Evolutionary conservation across 1,140 invertebrate species (phyloP).

Genomic region (Eubasilissa regina): DNA sequence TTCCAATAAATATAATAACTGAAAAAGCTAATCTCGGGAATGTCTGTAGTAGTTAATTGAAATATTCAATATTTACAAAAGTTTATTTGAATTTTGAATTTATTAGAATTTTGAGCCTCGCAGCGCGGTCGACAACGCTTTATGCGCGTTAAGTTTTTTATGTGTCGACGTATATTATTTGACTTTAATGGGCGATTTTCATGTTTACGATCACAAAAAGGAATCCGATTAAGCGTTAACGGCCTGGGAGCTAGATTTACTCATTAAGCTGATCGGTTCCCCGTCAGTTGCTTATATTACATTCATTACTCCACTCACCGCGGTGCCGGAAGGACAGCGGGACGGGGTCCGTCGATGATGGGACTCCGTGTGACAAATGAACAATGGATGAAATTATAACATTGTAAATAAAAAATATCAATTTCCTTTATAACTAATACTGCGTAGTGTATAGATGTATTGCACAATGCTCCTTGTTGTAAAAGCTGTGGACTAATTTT

Average conservation of each 20-base stretch:
- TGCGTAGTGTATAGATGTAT: too few species aligned
- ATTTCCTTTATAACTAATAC: too few species aligned
- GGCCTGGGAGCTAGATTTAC: slow-evolving; percentile 17
- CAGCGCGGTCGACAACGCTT: not conserved
- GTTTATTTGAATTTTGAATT: slow-evolving; percentile 34
- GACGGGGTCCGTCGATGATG: too few species aligned
- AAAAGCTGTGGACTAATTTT: too few species aligned
- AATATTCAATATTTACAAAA: slow-evolving; percentile 47
- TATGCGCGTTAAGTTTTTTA: slow-evolving; percentile 30
- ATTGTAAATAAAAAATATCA: too few species aligned
- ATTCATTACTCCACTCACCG: not conserved
- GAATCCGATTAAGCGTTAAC: slow-evolving; percentile 24
- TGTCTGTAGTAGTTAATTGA: slow-evolving; percentile 38
- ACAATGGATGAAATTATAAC: too few species aligned
- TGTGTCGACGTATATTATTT: slow-evolving; percentile 32
- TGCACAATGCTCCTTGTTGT: too few species aligned
- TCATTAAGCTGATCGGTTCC: slow-evolving; percentile 12
- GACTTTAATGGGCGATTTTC: slow-evolving; percentile 26
- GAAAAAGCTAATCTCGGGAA: slow-evolving; percentile 10
- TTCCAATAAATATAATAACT: not conserved
- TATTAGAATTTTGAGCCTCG: not conserved
- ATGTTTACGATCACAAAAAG: slow-evolving; percentile 13
- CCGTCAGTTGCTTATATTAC: not conserved
- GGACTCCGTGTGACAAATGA: too few species aligned
- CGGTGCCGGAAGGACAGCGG: too few species aligned